Base-by-base conservation (phyloP, 2,797 vertebrate species). In the Echiichthys vipera region DNA sequence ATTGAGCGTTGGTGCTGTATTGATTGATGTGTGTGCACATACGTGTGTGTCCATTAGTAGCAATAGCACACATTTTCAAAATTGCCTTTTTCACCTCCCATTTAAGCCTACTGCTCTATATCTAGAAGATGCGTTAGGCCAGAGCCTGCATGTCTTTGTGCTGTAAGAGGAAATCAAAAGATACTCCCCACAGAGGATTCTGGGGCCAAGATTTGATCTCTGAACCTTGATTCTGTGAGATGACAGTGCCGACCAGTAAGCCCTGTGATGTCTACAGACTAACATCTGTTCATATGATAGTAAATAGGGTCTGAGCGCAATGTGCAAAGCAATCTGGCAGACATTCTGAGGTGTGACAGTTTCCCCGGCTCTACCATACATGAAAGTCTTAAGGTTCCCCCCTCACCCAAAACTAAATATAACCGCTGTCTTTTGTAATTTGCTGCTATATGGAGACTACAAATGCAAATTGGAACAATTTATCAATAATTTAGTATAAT, bases 221-320 rank as follows among this genome's bases (percentile, higher is more conserved):
- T 39, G 30, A 53, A 65, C 59, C 55, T 43, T 37, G 49, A 3
- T 37, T 73, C 73, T 68, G 70, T 22, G 62, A 47, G 65, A 49
- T 42, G 54, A 66, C 61, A 5, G 56, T 8, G 42, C 53, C 62
- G 39, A 32, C 69, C 69, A 18, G 76, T 12, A 69, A 56, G 46
- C 50, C 20, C 46, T 18, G 67, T 45, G 71, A 67, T 34, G 71
- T 62, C 71, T n/a, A 12, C 57, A 32, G 46, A 49, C 53, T 20
- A 71, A 68, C 77, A 74, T 82, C 69, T 80, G 79, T 42, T 77
- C 20, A 58, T 42, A 13, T 64, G 42, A 67, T 18, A 43, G 36
- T 59, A 51, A 79, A 58, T 46, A 67, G 17, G 12, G 5, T 39
- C 64, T 29, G 46, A 50, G 65, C 49, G 22, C 32, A 20, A 56